These are phyloP conservation scores for Scotopteryx bipunctaria DNA, from an alignment of 2,888 invertebrate species.

Conservation along the genomic window DNA sequence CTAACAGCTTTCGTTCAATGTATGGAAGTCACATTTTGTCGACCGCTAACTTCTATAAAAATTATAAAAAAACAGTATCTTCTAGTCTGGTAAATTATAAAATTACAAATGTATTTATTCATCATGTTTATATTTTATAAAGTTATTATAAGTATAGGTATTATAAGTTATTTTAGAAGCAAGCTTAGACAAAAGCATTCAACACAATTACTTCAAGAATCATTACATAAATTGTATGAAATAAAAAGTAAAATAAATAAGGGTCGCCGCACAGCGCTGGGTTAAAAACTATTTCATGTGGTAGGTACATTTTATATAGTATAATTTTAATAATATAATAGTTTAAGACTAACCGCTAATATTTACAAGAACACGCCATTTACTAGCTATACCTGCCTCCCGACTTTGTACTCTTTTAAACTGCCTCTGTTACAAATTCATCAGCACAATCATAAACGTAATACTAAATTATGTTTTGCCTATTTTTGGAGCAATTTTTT, in stretches of 20 bases:
- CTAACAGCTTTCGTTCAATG: constrained; percentile 12
- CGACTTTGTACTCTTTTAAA: constrained; percentile 43
- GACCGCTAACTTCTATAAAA: constrained; percentile 15
- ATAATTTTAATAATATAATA: constrained; percentile 56
- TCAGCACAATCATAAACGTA: too few species aligned
- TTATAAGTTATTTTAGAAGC: constrained; percentile 14
- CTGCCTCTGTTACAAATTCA: constrained; percentile 18
- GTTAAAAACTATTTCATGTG: constrained; percentile 38
- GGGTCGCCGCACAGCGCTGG: constrained; percentile 32
- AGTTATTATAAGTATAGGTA: constrained; percentile 5
- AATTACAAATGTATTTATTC: constrained; percentile 25
- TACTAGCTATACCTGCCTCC: constrained; percentile 71
- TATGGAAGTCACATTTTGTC: constrained; percentile 19
- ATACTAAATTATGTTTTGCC: too few species aligned
- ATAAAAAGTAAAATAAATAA: constrained; percentile 37
- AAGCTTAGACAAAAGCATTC: constrained; percentile 21
- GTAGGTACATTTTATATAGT: constrained; percentile 47
- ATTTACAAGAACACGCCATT: constrained; percentile 75
- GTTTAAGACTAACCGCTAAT: constrained; percentile 73
- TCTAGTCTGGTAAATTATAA: constrained; percentile 23
- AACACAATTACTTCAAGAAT: constrained; percentile 11
- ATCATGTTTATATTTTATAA: constrained; percentile 1
- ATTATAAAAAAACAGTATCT: constrained; percentile 11
- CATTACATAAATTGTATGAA: constrained; percentile 24
- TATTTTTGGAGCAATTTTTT: too few species aligned